Conservation (phyloP, 2,888 invertebrate genomes). For the Meandrusa payeni region DNA sequence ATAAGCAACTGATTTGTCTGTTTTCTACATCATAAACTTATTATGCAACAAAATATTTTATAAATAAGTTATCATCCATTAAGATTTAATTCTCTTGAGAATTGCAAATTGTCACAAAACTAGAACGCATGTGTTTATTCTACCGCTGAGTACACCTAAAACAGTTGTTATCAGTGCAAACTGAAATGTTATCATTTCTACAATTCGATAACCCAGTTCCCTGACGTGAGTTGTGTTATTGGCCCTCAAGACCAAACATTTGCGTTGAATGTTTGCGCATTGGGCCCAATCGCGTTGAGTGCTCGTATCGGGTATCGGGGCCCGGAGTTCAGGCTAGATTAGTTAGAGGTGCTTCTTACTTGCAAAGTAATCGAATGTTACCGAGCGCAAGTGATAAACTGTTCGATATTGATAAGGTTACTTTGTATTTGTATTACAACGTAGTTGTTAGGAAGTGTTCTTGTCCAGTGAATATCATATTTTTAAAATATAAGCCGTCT, state of each 20-base stretch:
- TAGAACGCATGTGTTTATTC: constrained; percentile 23
- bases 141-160: constrained; percentile 22
- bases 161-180: constrained; percentile 20
- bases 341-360: constrained; percentile 18
- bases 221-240: constrained; percentile 29
- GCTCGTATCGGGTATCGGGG: constrained; percentile 39
- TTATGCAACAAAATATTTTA: no score
- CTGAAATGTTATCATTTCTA: constrained; percentile 28
- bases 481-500: no score
- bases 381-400: constrained; percentile 23
- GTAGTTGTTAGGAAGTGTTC: no score
- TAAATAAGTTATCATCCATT: background rate
- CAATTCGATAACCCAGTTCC: constrained; percentile 35
- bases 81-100: constrained; percentile 13
- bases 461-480: no score
- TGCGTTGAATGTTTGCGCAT: constrained; percentile 32
- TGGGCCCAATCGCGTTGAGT: constrained; percentile 44
- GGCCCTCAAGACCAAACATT: constrained; percentile 35
- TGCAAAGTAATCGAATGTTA: constrained; percentile 23
- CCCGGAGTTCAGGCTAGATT: constrained; percentile 20
- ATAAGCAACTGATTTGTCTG: no score
- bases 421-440: no score
- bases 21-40: no score
- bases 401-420: no score
- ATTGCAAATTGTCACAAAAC: constrained; percentile 22